Evolutionary conservation across 2,113 vertebrate species (phyloP).

Genomic region (Macheiramphus alcinus): DNA sequence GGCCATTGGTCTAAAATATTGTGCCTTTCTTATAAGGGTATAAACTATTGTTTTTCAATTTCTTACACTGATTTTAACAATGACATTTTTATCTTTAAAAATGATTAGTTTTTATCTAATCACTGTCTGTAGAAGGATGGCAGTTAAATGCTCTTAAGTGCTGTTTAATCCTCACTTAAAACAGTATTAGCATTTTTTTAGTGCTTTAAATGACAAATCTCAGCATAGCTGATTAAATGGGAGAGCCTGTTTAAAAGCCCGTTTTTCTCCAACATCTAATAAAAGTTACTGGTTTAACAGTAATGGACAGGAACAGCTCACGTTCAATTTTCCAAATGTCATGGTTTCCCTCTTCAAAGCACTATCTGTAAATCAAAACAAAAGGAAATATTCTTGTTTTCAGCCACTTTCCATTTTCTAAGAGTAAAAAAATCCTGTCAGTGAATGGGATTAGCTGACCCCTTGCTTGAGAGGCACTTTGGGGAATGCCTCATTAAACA

Average conservation of each 20-base stretch:
- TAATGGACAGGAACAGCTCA: background rate
- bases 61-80: background rate
- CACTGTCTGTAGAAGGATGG: background rate
- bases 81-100: background rate
- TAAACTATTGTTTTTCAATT: background rate
- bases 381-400: background rate
- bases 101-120: background rate
- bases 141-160: background rate
- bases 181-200: background rate
- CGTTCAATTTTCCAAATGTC: background rate
- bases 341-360: background rate
- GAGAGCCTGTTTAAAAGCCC: background rate
- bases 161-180: background rate
- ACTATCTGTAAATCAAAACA: background rate
- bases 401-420: background rate
- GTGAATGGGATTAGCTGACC: slow-evolving; percentile 12
- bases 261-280: background rate
- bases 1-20: background rate
- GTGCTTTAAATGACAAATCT: background rate
- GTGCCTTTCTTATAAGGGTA: background rate
- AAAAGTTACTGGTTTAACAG: background rate
- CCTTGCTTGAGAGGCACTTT: background rate
- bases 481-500: background rate
- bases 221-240: background rate
- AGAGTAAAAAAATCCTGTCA: background rate